Percentiles rank a stretch among this genome's conserved stretches.
phyloP scores from a whole-genome alignment of 1,140 invertebrate genomes.

The Diabrotica undecimpunctata region DNA sequence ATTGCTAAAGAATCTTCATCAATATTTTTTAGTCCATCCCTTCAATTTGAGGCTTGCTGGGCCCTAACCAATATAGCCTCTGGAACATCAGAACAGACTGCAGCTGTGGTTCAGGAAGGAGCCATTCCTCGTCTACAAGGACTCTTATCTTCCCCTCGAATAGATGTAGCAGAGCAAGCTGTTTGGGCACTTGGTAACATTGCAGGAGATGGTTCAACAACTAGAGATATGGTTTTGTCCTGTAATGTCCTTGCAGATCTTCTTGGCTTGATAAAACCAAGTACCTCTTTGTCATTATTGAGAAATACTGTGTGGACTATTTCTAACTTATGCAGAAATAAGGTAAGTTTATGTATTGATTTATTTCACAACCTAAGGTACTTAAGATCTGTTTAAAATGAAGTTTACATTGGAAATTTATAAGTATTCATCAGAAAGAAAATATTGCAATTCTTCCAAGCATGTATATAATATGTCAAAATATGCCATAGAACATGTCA shows the following conservation, averaged over 20 bases:
- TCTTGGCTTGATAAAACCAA: slow-evolving; percentile 62
- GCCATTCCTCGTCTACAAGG: slow-evolving; percentile 83
- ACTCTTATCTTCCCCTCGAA: slow-evolving; percentile 68
- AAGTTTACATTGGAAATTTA: too few relatives aligned
- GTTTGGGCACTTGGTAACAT: slow-evolving; percentile 98
- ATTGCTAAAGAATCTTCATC: slow-evolving; percentile 4
- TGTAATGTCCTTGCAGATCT: slow-evolving; percentile 63
- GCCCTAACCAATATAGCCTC: slow-evolving; percentile 98
- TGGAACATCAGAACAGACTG: slow-evolving; percentile 86
- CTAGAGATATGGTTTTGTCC: slow-evolving; percentile 72
- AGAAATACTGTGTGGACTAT: slow-evolving; percentile 68
- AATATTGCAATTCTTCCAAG: too few relatives aligned
- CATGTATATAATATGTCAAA: too few relatives aligned
- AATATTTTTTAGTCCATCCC: slow-evolving; percentile 59
- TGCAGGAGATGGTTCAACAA: slow-evolving; percentile 79
- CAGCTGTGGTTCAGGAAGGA: slow-evolving; percentile 77
- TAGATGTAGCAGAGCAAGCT: slow-evolving; percentile 89
- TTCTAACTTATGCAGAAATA: slow-evolving; percentile 89
- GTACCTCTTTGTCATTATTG: slow-evolving; percentile 50
- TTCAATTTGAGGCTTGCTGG: slow-evolving; percentile 98
- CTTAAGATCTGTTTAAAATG: too few relatives aligned
- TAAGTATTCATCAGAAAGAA: too few relatives aligned
- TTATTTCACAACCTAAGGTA: too few relatives aligned
- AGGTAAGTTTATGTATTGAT: slow-evolving; percentile 8
- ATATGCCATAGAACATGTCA: too few relatives aligned